Base-by-base conservation (phyloP, 2,888 invertebrate species). In the Bembecia ichneumoniformis region DNA sequence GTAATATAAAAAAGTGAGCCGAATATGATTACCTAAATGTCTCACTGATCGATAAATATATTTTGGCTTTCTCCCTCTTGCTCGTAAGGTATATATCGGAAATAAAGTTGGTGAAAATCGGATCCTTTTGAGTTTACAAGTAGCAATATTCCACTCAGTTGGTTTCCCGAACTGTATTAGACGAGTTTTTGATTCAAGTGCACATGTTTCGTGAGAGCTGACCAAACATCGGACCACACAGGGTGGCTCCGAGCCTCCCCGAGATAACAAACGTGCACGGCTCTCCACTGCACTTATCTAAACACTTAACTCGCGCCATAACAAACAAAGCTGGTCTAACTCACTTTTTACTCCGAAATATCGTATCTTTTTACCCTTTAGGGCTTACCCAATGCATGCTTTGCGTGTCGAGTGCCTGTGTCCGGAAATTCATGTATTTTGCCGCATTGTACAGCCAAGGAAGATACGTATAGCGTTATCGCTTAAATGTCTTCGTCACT, bases 251-350 rank as follows among this genome's bases (percentile, higher is more conserved):
- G 76, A 66, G 66, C 69, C 68, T 77, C 77, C 74, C 74, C 66
- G 77, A 84, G 84, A 84, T 86, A 86, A 83, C 84, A 82, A 80
- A 82, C 82, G 82, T 66, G 74, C 75, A 68, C 70, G 67, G 74
- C 79, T 80, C 82, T 79, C 76, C 69, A 73, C 72, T 77, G 76
- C 84, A 83, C 84, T 87, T 87, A 86, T 84, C 82, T 82, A 87
- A 87, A 86, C 87, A 86, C 87, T 86, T 80, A 80, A 77, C 78
- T 74, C 77, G 73, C 73, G 71, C 79, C 75, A 71, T 78, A 78
- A 83, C 81, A 86, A 86, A 86, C 83, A 87, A 81, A 80, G 78
- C 78, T 74, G 68, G 74, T 75, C 74, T 77, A 76, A 81, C 81
- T 81, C 66, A 77, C 74, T 84, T 84, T 84, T 86, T 84, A 83